phyloP scores from a whole-genome alignment of 1,140 invertebrate species.

The Olivierus martensii region DNA sequence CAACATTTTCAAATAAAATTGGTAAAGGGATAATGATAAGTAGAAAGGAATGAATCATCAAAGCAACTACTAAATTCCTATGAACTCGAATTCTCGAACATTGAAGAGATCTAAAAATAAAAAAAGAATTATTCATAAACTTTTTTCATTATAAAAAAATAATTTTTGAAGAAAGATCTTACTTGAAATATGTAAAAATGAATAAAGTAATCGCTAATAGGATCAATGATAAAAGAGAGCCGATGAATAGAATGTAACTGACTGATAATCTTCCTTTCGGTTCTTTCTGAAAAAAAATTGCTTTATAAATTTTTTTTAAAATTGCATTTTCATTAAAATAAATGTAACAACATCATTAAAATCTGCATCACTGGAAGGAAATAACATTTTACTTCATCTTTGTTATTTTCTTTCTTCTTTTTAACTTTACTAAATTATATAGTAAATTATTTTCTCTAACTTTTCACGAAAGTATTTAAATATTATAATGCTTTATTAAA shows the following conservation, averaged over 20 bases:
- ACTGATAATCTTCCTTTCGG: constrained; percentile 15
- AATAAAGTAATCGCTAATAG: constrained; percentile 29
- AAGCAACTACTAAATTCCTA: constrained; percentile 35
- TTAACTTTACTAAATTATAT: too few species aligned
- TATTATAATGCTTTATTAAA: too few species aligned
- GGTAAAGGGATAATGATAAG: constrained; percentile 31
- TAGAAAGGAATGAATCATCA: constrained; percentile 31
- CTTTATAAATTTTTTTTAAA: not conserved
- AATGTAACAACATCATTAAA: too few species aligned
- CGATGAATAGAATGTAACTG: constrained; percentile 31
- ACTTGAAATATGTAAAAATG: constrained; percentile 38
- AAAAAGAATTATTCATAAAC: not conserved
- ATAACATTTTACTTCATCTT: too few species aligned
- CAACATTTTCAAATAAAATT: constrained; percentile 16
- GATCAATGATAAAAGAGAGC: constrained; percentile 32
- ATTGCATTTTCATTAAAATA: too few species aligned
- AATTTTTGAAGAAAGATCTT: constrained; percentile 11
- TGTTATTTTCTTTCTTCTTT: too few species aligned
- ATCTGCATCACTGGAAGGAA: too few species aligned
- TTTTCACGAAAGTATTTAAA: too few species aligned
- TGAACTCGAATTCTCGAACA: constrained; percentile 37
- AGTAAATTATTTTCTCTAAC: too few species aligned
- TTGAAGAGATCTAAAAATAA: constrained; percentile 33
- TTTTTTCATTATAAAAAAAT: constrained; percentile 9
- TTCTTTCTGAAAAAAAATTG: not conserved